A percentile compares a stretch with the other conserved stretches of the same genome.
These are phyloP conservation scores for Silurus meridionalis DNA, from an alignment of 2,113 vertebrate genomes.

Conservation along the genomic window DNA sequence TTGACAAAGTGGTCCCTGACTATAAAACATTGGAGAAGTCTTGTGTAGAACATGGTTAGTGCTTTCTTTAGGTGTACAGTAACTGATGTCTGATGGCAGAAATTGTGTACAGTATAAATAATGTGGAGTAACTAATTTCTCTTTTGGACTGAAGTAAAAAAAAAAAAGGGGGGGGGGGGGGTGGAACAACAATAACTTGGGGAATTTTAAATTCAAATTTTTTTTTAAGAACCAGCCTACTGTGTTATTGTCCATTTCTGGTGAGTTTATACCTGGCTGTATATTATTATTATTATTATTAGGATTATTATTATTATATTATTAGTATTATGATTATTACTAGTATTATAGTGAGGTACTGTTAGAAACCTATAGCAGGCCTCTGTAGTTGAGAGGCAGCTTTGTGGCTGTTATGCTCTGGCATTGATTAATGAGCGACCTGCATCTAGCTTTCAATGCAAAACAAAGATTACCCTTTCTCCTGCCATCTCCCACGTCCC, in stretches of 20 bases:
- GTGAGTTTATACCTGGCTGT: background rate
- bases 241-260: background rate
- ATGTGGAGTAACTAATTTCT: background rate
- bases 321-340: background rate
- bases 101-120: background rate
- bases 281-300: background rate
- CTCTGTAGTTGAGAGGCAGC: background rate
- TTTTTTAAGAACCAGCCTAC: background rate
- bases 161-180: background rate
- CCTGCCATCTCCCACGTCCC: slow-evolving; percentile 31
- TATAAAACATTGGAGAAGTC: background rate
- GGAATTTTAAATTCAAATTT: background rate
- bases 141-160: background rate
- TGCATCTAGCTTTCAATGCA: slow-evolving; percentile 32
- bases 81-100: background rate
- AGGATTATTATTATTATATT: background rate
- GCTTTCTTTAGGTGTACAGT: background rate
- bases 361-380: slow-evolving; percentile 20
- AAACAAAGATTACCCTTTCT: slow-evolving; percentile 48
- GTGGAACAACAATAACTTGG: too few relatives aligned
- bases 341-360: background rate
- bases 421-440: slow-evolving; percentile 37
- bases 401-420: background rate
- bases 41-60: background rate
- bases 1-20: background rate